Evolutionary conservation across 2,888 invertebrate species (phyloP).

Genomic region (Heliconius erato): DNA sequence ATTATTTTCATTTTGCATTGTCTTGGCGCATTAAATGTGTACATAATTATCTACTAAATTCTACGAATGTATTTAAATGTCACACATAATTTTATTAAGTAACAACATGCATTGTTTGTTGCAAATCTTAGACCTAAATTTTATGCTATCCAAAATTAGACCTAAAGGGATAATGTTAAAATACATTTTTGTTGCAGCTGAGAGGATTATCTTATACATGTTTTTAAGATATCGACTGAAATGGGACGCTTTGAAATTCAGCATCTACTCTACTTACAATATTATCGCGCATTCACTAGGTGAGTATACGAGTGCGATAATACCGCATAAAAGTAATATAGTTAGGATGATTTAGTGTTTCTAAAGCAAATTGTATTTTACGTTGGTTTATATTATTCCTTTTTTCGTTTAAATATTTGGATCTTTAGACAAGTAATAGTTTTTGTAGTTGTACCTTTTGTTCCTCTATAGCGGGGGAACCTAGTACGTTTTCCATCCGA

Average conservation of each 20-base stretch:
- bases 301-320: conserved; percentile 57
- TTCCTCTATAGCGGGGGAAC: no score
- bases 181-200: conserved; percentile 64
- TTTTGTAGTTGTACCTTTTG: no score
- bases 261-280: conserved; percentile 77
- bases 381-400: background rate
- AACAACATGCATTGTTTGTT: conserved; percentile 13
- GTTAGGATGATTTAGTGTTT: background rate
- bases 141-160: background rate
- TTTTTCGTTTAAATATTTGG: background rate
- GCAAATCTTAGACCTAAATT: background rate
- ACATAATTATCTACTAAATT: background rate
- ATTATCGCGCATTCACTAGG: conserved; percentile 77
- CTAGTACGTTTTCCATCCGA: no score
- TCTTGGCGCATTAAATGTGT: background rate
- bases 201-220: conserved; percentile 76
- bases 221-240: conserved; percentile 77
- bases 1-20: background rate
- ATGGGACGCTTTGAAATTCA: conserved; percentile 81
- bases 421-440: no score
- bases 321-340: conserved; percentile 6
- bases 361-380: background rate
- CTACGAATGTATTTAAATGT: background rate
- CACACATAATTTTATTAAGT: conserved; percentile 19
- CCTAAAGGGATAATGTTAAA: background rate